These are phyloP conservation scores for Neomonachus schauinslandi DNA, from an alignment of 2,113 vertebrate genomes.

Conservation along the genomic window DNA sequence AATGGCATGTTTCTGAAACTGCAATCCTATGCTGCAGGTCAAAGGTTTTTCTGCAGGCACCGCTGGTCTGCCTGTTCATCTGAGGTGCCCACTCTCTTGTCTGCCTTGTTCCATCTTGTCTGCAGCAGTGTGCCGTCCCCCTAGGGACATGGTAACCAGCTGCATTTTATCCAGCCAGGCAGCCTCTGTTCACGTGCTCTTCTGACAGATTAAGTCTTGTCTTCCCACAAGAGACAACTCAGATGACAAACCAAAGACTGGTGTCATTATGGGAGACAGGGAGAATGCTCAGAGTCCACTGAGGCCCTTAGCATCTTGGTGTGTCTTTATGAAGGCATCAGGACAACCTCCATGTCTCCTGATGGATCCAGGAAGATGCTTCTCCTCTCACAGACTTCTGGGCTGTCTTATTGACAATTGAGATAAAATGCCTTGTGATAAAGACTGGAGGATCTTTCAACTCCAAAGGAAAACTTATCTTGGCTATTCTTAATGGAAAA, in stretches of 20 bases:
- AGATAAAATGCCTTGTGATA: slow-evolving; percentile 3
- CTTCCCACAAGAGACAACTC: not conserved
- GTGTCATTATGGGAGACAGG: not conserved
- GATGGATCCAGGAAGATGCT: not conserved
- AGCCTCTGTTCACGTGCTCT: not conserved
- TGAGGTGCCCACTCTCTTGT: not conserved
- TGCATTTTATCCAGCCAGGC: not conserved
- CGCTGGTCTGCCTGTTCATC: not conserved
- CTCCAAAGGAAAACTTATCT: not conserved
- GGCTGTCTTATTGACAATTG: not conserved
- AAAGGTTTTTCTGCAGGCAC: not conserved
- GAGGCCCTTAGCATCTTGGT: not conserved
- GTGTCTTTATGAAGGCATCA: not conserved
- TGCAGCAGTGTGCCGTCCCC: not conserved
- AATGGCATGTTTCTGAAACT: not conserved
- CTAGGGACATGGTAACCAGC: not conserved
- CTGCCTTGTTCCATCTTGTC: not conserved
- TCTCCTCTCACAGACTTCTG: not conserved
- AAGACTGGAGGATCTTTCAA: slow-evolving; percentile 13
- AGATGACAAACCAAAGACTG: not conserved
- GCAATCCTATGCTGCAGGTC: not conserved
- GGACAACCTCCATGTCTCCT: not conserved
- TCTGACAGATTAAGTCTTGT: not conserved
- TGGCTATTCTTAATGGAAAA: slow-evolving; percentile 33
- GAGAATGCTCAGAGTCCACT: not conserved